Evolutionary conservation across 2,888 invertebrate species (phyloP), one percentile per base, ranked within the genome.

Genomic region (Keiferia lycopersicella): DNA sequence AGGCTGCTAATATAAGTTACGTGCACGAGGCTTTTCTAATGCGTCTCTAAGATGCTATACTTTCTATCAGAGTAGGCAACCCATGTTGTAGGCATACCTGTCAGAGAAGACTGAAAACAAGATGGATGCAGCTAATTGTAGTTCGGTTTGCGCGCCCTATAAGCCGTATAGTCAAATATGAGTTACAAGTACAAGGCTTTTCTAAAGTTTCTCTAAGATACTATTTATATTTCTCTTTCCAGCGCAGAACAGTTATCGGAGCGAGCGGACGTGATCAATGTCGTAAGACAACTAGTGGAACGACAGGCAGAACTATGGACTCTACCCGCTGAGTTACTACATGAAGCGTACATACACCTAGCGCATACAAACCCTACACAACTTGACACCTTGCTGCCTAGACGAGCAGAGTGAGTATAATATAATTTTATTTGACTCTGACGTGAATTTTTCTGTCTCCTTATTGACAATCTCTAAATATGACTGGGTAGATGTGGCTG

Each of bases 261-360:
- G 84, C 93, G 97, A 39, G 93, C 95, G 56, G 98, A 98, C 81
- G 96, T 98, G 65, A 98, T 98, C 81, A 98, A 97, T 87, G 97
- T 98, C 61, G 95, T 97, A 18, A 93, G 97, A 65, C 90, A 81
- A 69, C 81, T 92, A 68, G 82, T 91, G 64, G 92, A 95, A 77
- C 92, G 94, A 65, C 92, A 98, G 65, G 96, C 95, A 74, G 94
- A 93, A 82, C 81, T 92, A 75, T 92, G 92, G 91, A 80, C 86
- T 65, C 94, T 98, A 61, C 94, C 96, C 11, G 95, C 96, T 0
- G 96, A 97, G 70, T 88, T 97, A 62, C 92, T 98, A 71, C 96
- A 98, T 81, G 96, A 97, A 79, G 95, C 98, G 8, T 97, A 97
- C 84, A 93, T 96, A 12, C 95, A 96, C 78, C 94, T 98, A 88